Base-by-base conservation (phyloP, 2,113 vertebrate species). In the Nyctereutes procyonoides region DNA sequence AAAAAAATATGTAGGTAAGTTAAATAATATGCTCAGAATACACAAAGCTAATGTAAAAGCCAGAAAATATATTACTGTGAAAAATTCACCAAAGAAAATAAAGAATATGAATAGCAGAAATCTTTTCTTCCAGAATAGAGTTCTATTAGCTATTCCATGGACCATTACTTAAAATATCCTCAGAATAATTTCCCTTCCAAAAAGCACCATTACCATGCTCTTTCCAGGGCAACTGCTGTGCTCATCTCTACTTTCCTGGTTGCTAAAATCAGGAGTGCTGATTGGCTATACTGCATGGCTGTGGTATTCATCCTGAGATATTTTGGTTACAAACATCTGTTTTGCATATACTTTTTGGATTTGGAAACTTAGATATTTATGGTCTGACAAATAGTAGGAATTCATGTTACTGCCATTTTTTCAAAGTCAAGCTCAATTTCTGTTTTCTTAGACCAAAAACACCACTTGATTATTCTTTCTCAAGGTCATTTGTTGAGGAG, bases 271-370 rank as follows among this genome's bases (percentile, higher is more conserved):
- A 79, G 71, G 9, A 90, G 63, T 48, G 63, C 67, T 83, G n/a
- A 58, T 8, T 73, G 63, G 63, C 89, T 81, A 10, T 16, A 63
- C 26, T 93, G 60, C 12, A 71, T 53, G 53, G 24, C 69, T 77
- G 11, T 24, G 56, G 35, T 63, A 84, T 32, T 97, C 53, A 63
- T 26, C 14, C 32, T 58, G 38, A 83, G 88, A 82, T 62, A 32
- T 74, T 94, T 5, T 96, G 51, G 65, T 91, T 74, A 74, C 28
- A 82, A 76, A 77, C 32, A 67, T 96, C 71, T 95, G 51, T 82
- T 83, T 88, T 92, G 35, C 12, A 96, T 79, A 38, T 48, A 83
- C 7, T 22, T 93, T 95, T 91, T 74, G 32, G 55, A 88, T 86
- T 91, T 88, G 67, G 30, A 71, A 93, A 86, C 24, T 56, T 86